Evolutionary conservation across 2,797 vertebrate genomes (phyloP).

Genomic region (Anniella stebbinsi): DNA sequence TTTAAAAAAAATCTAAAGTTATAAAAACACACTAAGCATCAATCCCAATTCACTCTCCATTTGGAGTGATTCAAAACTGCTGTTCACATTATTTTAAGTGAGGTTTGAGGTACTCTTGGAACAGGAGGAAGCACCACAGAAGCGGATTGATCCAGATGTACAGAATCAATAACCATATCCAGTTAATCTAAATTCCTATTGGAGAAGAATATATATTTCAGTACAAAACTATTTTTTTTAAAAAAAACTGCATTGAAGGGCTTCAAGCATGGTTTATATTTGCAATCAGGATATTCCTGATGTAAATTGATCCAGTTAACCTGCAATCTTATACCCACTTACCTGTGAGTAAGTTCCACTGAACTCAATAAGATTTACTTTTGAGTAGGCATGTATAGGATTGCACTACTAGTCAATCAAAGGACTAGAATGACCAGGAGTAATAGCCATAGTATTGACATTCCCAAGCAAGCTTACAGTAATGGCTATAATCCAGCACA

Average conservation of each 20-base stretch:
- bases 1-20: slow-evolving; percentile 52
- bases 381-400: not conserved
- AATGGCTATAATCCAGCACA: not conserved
- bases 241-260: not conserved
- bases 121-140: slow-evolving; percentile 54
- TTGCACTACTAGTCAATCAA: not conserved
- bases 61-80: slow-evolving; percentile 61
- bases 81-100: slow-evolving; percentile 75
- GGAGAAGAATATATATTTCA: slow-evolving; percentile 66
- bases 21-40: slow-evolving; percentile 60
- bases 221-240: not conserved
- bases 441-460: not conserved
- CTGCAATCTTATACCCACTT: not conserved
- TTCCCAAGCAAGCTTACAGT: not conserved
- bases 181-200: slow-evolving; percentile 71
- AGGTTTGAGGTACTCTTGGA: slow-evolving; percentile 72
- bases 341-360: not conserved
- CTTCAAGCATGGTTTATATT: slow-evolving; percentile 17
- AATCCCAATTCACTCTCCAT: slow-evolving; percentile 65
- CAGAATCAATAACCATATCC: slow-evolving; percentile 46
- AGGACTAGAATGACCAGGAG: not conserved
- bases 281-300: not conserved
- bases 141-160: slow-evolving; percentile 40
- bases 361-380: not conserved
- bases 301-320: not conserved